Evolutionary conservation across 2,797 vertebrate genomes (phyloP).

Genomic region (Eospalax fontanierii): DNA sequence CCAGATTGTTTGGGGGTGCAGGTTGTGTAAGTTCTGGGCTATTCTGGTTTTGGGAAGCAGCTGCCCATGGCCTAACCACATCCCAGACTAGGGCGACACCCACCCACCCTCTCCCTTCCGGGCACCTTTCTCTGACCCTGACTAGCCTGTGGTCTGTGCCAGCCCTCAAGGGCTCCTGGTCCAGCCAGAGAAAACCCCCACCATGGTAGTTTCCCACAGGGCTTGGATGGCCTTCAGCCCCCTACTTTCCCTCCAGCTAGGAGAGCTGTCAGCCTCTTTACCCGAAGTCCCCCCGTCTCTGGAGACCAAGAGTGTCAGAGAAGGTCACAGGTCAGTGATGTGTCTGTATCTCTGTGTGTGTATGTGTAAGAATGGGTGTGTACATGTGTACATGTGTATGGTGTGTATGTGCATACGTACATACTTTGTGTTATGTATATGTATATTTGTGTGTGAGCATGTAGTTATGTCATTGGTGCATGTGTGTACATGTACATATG

Average conservation of each 20-base stretch:
- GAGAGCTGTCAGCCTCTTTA: not conserved
- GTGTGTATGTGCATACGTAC: not conserved
- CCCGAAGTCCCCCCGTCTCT: not conserved
- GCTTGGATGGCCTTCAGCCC: not conserved
- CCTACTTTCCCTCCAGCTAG: not conserved
- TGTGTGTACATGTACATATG: not conserved
- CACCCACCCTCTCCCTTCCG: conserved; percentile 88
- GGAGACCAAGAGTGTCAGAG: not conserved
- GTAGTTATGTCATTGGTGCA: not conserved
- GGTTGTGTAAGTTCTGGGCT: conserved; percentile 83
- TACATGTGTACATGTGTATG: not conserved
- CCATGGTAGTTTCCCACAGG: not conserved
- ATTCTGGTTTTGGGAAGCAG: conserved; percentile 88
- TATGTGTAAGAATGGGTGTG: not conserved
- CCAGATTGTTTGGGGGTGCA: conserved; percentile 62
- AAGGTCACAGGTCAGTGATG: not conserved
- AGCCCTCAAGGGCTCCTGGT: conserved; percentile 1
- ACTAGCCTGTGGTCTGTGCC: conserved; percentile 9
- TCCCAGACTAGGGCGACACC: conserved; percentile 86
- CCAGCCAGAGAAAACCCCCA: not conserved
- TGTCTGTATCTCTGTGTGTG: not conserved
- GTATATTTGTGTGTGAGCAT: not conserved
- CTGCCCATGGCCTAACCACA: conserved; percentile 89
- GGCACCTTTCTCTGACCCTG: conserved; percentile 86
- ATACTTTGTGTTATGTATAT: too few relatives aligned